These are phyloP conservation scores for Epirrita christyi DNA, from an alignment of 2,888 invertebrate genomes.

Conservation along the genomic window DNA sequence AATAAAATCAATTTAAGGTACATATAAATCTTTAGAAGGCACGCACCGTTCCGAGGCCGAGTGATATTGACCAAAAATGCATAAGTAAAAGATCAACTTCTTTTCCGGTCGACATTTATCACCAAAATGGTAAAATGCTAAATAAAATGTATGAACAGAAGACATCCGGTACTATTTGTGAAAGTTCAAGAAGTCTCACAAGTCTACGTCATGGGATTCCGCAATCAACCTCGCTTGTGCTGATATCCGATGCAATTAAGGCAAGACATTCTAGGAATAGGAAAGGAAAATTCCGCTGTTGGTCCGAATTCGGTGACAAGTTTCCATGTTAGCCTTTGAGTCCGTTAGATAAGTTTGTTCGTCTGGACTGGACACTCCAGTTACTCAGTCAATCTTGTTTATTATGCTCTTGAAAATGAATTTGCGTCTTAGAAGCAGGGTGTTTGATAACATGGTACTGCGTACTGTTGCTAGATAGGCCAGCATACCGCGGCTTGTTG, in stretches of 20 bases:
- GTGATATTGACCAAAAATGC: constrained; percentile 8
- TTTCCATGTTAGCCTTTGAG: not conserved
- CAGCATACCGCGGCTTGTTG: too few relatives aligned
- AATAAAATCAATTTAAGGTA: too few relatives aligned
- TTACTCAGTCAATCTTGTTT: too few relatives aligned
- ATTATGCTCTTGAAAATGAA: too few relatives aligned
- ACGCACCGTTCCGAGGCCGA: too few relatives aligned
- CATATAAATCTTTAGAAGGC: too few relatives aligned
- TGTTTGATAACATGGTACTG: too few relatives aligned
- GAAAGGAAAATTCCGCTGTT: constrained; percentile 20
- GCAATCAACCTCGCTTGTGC: constrained; percentile 10
- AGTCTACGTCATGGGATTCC: constrained; percentile 17
- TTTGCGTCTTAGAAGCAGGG: too few relatives aligned
- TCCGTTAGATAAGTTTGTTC: not conserved
- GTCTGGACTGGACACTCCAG: too few relatives aligned
- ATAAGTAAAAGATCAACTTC: constrained; percentile 7
- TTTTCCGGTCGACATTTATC: constrained; percentile 8
- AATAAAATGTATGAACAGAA: not conserved
- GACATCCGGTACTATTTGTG: constrained; percentile 18
- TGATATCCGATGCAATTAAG: not conserved
- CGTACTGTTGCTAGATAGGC: too few relatives aligned
- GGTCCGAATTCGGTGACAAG: not conserved
- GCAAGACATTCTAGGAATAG: constrained; percentile 2
- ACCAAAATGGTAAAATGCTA: constrained; percentile 3
- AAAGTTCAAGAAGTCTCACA: constrained; percentile 26